Evolutionary conservation across 2,113 vertebrate genomes (phyloP).

Genomic region (Struthidea cinerea): DNA sequence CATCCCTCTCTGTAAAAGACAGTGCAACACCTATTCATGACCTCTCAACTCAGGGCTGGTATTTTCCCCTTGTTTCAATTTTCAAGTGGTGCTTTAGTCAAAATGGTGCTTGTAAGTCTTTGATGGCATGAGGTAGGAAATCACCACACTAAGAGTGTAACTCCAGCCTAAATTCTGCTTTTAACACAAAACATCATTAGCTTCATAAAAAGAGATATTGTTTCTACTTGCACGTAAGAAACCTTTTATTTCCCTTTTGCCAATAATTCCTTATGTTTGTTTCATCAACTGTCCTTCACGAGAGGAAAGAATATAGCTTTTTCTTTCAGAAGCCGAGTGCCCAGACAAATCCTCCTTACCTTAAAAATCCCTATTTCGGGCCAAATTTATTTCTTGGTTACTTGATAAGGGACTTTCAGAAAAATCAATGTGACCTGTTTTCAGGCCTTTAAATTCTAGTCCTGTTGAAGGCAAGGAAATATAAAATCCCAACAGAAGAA

Average conservation of each 20-base stretch:
- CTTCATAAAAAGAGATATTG: not conserved
- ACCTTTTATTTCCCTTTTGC: not conserved
- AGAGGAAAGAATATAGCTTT: not conserved
- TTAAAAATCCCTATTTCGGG: not conserved
- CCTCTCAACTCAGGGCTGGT: not conserved
- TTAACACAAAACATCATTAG: not conserved
- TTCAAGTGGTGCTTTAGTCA: not conserved
- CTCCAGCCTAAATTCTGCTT: not conserved
- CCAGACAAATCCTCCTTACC: not conserved
- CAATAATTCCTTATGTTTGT: not conserved
- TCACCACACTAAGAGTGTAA: not conserved
- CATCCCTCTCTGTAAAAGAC: not conserved
- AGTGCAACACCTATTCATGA: not conserved
- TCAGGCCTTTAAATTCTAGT: not conserved
- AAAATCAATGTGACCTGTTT: slow-evolving; percentile 1
- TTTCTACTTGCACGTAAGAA: not conserved
- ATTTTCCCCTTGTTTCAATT: not conserved
- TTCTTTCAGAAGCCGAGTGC: not conserved
- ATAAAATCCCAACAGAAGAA: not conserved
- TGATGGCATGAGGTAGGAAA: not conserved
- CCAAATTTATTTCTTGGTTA: not conserved
- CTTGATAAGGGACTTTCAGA: not conserved
- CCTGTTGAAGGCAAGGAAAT: not conserved
- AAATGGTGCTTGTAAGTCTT: not conserved
- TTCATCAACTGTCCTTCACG: not conserved